Evolutionary conservation across 2,113 vertebrate genomes (phyloP).

Genomic region (Prolemur simus): DNA sequence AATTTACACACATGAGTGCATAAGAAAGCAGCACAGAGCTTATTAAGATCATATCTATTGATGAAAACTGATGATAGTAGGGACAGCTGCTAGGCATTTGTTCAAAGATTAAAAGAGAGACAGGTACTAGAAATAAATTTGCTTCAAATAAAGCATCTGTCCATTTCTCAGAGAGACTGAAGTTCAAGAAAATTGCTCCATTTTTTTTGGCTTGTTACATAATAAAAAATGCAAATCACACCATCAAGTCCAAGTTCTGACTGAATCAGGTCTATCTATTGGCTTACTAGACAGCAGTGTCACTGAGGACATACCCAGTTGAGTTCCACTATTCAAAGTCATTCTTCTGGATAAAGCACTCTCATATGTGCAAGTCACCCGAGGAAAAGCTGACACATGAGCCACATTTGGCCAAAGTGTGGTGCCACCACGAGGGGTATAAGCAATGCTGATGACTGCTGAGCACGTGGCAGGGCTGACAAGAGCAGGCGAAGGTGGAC

Average conservation of each 20-base stretch:
- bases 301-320: not conserved
- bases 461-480: not conserved
- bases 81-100: not conserved
- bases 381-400: not conserved
- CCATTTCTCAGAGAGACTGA: not conserved
- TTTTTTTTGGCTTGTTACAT: not conserved
- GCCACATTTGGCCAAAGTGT: not conserved
- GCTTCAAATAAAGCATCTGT: constrained; percentile 1
- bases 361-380: not conserved
- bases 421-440: not conserved
- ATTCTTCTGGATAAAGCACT: not conserved
- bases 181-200: not conserved
- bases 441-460: not conserved
- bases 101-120: constrained; percentile 1
- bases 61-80: not conserved
- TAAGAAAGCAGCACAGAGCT: not conserved
- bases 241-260: not conserved
- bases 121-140: not conserved
- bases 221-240: not conserved
- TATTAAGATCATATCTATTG: not conserved
- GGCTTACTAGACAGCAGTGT: not conserved
- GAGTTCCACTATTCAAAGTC: not conserved
- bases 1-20: not conserved
- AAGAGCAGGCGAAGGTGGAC: not conserved
- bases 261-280: not conserved